A percentile compares a stretch with the other conserved stretches of the same genome.
These are phyloP conservation scores for Hypselothyrea guttata DNA, from an alignment of 2,888 invertebrate species.

Conservation along the genomic window DNA sequence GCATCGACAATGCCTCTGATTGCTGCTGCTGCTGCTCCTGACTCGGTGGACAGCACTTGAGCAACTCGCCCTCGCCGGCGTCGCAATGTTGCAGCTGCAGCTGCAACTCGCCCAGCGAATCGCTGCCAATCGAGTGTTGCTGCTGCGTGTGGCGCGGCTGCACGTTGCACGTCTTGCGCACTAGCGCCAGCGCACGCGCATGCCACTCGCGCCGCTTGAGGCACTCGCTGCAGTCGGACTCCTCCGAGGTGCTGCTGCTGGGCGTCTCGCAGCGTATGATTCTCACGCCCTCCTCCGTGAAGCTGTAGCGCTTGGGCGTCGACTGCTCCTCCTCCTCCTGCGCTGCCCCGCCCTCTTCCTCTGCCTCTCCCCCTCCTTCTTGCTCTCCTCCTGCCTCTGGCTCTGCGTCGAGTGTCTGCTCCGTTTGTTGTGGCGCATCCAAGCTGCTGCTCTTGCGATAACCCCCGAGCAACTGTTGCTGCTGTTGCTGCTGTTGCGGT, in stretches of 20 bases:
- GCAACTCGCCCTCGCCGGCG: constrained; percentile 67
- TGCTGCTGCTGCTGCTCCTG: constrained; percentile 5
- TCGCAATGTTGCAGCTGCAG: constrained; percentile 65
- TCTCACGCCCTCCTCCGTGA: constrained; percentile 87
- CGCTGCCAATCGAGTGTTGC: constrained; percentile 30
- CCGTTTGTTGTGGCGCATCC: constrained; percentile 84
- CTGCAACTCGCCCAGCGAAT: constrained; percentile 58
- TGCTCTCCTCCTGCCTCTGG: no score
- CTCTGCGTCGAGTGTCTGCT: constrained; percentile 16
- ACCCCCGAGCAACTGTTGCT: constrained; percentile 79
- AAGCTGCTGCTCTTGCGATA: constrained; percentile 89
- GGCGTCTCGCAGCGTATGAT: constrained; percentile 83
- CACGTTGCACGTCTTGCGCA: constrained; percentile 82
- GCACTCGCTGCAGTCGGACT: constrained; percentile 83
- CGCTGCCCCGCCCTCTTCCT: no score
- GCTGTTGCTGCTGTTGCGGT: constrained; percentile 75
- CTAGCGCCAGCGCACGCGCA: constrained; percentile 81
- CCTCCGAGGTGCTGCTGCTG: constrained; percentile 82
- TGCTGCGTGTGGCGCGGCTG: constrained; percentile 63
- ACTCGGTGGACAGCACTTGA: constrained; percentile 67
- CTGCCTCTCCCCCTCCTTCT: no score
- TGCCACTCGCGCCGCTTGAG: constrained; percentile 83
- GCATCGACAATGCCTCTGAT: constrained; percentile 84
- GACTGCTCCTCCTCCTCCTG: constrained; percentile 47
- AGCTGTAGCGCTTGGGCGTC: constrained; percentile 86